Conservation (phyloP, 2,797 vertebrate genomes). For the Cheirogaleus major region DNA sequence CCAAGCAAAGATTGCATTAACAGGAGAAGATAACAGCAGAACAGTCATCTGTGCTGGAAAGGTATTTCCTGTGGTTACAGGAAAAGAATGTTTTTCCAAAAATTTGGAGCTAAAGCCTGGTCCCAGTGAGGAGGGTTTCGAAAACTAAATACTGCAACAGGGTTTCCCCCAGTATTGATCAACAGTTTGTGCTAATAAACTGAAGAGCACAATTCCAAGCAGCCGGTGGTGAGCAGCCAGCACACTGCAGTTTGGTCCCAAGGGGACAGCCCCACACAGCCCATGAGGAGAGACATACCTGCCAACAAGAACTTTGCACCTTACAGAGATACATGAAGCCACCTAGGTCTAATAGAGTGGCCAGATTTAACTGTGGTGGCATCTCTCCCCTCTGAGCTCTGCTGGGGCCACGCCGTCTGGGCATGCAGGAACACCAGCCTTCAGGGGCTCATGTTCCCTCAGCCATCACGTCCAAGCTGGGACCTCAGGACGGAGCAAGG, state of each 20-base stretch:
- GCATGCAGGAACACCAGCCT: not conserved
- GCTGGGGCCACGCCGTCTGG: not conserved
- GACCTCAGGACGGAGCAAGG: not conserved
- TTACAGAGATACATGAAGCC: not conserved
- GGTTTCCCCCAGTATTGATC: not conserved
- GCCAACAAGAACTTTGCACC: not conserved
- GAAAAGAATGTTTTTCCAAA: not conserved
- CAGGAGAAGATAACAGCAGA: not conserved
- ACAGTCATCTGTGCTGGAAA: not conserved
- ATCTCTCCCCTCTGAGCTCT: not conserved
- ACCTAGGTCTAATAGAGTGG: not conserved
- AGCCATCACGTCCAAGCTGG: not conserved
- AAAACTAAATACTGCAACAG: not conserved
- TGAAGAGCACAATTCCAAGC: not conserved
- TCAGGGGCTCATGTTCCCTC: not conserved
- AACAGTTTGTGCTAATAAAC: not conserved
- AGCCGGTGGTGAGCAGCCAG: not conserved
- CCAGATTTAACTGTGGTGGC: not conserved
- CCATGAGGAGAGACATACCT: rapidly evolving
- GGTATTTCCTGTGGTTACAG: not conserved
- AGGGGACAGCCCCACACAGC: not conserved
- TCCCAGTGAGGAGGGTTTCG: not conserved
- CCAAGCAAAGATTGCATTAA: not conserved
- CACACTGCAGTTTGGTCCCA: not conserved
- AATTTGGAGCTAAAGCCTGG: not conserved